A percentile compares a stretch with the other conserved stretches of the same genome.
These are phyloP conservation scores for Procambarus clarkii DNA, from an alignment of 1,140 invertebrate genomes.

Conservation along the genomic window DNA sequence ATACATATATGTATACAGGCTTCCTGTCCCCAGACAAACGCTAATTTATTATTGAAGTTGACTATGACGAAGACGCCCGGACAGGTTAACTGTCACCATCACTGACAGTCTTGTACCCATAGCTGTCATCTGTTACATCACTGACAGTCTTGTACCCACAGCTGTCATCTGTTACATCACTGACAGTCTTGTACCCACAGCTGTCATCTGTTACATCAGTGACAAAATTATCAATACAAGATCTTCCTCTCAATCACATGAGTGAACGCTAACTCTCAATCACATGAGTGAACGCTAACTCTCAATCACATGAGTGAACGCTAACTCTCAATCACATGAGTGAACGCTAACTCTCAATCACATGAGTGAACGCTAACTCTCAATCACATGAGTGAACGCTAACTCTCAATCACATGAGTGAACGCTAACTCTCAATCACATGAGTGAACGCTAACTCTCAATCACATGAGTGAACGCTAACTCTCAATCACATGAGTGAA, in stretches of 20 bases:
- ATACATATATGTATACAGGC: too few relatives aligned
- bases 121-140: too few relatives aligned
- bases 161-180: too few relatives aligned
- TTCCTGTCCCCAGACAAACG: too few relatives aligned
- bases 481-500: not conserved
- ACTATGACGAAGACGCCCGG: too few relatives aligned
- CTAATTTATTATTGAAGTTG: too few relatives aligned
- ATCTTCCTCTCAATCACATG: not conserved
- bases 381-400: not conserved
- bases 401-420: not conserved
- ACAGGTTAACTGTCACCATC: too few relatives aligned
- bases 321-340: not conserved
- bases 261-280: not conserved
- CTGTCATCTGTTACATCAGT: too few relatives aligned
- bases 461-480: not conserved
- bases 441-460: not conserved
- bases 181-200: too few relatives aligned
- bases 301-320: not conserved
- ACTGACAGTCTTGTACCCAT: too few relatives aligned
- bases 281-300: not conserved
- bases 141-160: too few relatives aligned
- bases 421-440: not conserved
- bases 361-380: not conserved
- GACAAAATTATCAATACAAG: too few relatives aligned
- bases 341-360: not conserved